A percentile compares a stretch with the other conserved stretches of the same genome.
phyloP scores from a whole-genome alignment of 92 coral and sea anemone genomes.

The Heliopora coerulea region DNA sequence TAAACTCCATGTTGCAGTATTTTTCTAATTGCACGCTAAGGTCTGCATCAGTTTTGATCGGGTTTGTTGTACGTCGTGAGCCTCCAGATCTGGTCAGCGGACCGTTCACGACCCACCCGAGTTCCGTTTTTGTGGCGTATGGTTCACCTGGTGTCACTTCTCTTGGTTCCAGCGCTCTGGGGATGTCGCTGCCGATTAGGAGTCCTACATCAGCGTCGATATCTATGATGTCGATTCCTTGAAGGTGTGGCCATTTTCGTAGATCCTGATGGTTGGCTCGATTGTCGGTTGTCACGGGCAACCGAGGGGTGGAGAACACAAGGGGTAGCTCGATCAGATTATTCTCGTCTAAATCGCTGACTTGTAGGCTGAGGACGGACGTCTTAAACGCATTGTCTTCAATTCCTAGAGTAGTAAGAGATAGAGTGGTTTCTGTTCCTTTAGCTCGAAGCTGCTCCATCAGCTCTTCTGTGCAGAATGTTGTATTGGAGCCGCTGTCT shows the following conservation, averaged over 20 bases:
- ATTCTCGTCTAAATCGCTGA: constrained; percentile 16
- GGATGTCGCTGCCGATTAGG: constrained; percentile 49
- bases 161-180: constrained; percentile 37
- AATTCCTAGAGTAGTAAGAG: constrained; percentile 44
- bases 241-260: constrained; percentile 51
- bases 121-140: constrained; percentile 49
- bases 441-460: constrained; percentile 15
- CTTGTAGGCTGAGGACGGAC: constrained; percentile 32
- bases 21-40: constrained; percentile 34
- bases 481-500: constrained; percentile 42
- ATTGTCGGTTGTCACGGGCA: constrained; percentile 38
- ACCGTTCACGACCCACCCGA: constrained; percentile 65
- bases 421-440: constrained; percentile 37
- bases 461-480: constrained; percentile 44
- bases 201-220: constrained; percentile 47
- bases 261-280: constrained; percentile 40
- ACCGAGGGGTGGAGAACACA: constrained; percentile 19
- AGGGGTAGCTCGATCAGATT: constrained; percentile 11
- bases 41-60: constrained; percentile 29
- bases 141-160: constrained; percentile 40
- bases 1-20: constrained; percentile 49
- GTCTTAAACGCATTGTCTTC: neutral
- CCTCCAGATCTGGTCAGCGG: constrained; percentile 50
- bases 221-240: constrained; percentile 15
- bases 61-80: constrained; percentile 17